Base-by-base conservation (phyloP, 2,113 vertebrate species). In the Amazona vittata region DNA sequence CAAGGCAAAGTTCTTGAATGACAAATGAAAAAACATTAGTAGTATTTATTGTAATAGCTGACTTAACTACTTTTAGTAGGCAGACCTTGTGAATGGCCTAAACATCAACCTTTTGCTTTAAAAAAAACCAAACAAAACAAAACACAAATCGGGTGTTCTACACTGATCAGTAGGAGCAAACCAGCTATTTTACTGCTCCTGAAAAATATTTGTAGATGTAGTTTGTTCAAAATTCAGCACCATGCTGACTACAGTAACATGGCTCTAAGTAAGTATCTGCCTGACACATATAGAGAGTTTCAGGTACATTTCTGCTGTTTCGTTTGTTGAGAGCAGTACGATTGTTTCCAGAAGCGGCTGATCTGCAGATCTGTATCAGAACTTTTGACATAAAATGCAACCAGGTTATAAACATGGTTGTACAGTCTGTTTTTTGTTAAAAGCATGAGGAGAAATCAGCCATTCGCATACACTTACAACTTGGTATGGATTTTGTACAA, bases 401-500 rank as follows among this genome's bases (percentile, higher is more conserved):
- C 20, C 4, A 2, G 18, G 5, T 60, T 84, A 85, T 63, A 71
- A 94, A 49, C 2, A 1, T 31, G 65, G 57, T n/a, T 71, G 19
- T 49, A 60, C 22, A 78, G 64, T 41, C 15, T 10, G 7, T 2
- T 47, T 93, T 85, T 41, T 75, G 22, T n/a, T 74, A 6, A 57
- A 79, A 89, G 59, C 22, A 29, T 2, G 8, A 70, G 94, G 8
- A 77, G 10, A 67, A 78, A 83, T 31, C 37, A 55, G n/a, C 11
- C 59, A 62, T 41, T 52, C 43, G 21, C 44, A 60, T 1, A 43
- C 22, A 70, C 31, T 86, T 59, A 65, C 25, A 65, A 87, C 26
- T 89, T 22, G 46, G 59, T 84, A 83, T 73, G 62, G 76, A 90
- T 93, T 96, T 94, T 91, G 62, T 92, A 75, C 59, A 95, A 74